Conservation (phyloP, 2,888 invertebrate genomes). For the Eretmocerus hayati region DNA sequence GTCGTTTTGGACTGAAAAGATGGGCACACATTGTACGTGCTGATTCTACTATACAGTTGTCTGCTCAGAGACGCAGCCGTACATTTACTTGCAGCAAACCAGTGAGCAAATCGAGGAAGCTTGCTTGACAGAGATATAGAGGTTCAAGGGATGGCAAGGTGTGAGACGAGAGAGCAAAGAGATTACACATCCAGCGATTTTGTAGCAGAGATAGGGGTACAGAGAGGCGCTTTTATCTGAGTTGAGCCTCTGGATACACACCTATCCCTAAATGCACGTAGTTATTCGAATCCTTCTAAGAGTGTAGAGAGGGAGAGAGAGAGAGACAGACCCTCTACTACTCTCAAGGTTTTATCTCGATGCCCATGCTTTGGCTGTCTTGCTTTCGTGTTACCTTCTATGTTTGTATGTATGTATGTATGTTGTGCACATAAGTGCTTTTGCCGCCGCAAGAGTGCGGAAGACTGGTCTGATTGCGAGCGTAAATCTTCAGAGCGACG, state of each 20-base stretch:
- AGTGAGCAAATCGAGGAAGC: not conserved
- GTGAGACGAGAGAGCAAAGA: conserved; percentile 4
- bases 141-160: not conserved
- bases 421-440: too few relatives aligned
- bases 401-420: too few relatives aligned
- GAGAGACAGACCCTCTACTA: too few relatives aligned
- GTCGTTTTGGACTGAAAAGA: not conserved
- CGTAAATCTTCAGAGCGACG: too few relatives aligned
- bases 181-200: conserved; percentile 13
- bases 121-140: not conserved
- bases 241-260: conserved; percentile 7
- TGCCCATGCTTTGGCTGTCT: too few relatives aligned
- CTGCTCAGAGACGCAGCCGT: not conserved
- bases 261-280: not conserved
- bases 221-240: conserved; percentile 18
- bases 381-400: too few relatives aligned
- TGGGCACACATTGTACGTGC: conserved; percentile 1
- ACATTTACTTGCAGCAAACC: not conserved
- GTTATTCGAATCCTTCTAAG: conserved; percentile 16
- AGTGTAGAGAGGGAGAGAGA: too few relatives aligned
- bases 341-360: too few relatives aligned
- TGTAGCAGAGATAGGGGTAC: conserved; percentile 16
- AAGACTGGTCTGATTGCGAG: too few relatives aligned
- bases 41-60: conserved; percentile 1
- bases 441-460: too few relatives aligned